phyloP scores from a whole-genome alignment of 2,888 invertebrate genomes.

The Callosobruchus maculatus region DNA sequence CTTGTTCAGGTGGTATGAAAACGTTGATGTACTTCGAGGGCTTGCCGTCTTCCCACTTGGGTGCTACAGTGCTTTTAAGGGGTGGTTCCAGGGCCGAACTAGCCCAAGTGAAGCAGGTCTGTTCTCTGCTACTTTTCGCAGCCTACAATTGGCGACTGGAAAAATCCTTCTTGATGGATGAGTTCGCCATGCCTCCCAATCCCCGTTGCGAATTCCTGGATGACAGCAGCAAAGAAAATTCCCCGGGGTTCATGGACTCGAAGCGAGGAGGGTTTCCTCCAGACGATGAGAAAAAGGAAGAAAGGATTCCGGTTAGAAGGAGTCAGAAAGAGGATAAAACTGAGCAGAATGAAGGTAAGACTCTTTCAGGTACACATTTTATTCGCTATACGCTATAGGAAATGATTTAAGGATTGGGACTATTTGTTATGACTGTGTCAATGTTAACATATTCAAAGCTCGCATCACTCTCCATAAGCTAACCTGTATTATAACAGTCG shows the following conservation, averaged over 20 bases:
- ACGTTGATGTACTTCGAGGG: constrained; percentile 93
- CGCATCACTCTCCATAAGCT: too few species aligned
- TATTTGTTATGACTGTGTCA: too few species aligned
- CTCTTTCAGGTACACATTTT: too few species aligned
- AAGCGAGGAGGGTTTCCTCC: constrained; percentile 9
- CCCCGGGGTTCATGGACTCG: constrained; percentile 31
- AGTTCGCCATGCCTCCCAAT: constrained; percentile 73
- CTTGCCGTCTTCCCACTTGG: constrained; percentile 76
- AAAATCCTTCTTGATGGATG: constrained; percentile 83
- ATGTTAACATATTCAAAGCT: too few species aligned
- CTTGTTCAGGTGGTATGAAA: constrained; percentile 61
- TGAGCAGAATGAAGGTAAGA: neutral
- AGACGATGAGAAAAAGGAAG: constrained; percentile 4
- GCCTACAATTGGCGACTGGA: constrained; percentile 92
- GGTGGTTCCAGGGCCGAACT: constrained; percentile 72
- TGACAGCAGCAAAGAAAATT: constrained; percentile 46
- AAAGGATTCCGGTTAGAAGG: neutral
- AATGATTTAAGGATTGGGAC: too few species aligned
- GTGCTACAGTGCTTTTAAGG: constrained; percentile 83
- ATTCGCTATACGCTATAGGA: too few species aligned
- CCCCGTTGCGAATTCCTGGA: constrained; percentile 50
- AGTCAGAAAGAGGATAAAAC: constrained; percentile 3
- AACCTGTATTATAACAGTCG: too few species aligned
- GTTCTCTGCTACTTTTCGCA: constrained; percentile 75
- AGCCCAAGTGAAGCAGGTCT: constrained; percentile 76